Evolutionary conservation across 1,140 invertebrate genomes (phyloP).

Genomic region (Trichonephila clavipes): DNA sequence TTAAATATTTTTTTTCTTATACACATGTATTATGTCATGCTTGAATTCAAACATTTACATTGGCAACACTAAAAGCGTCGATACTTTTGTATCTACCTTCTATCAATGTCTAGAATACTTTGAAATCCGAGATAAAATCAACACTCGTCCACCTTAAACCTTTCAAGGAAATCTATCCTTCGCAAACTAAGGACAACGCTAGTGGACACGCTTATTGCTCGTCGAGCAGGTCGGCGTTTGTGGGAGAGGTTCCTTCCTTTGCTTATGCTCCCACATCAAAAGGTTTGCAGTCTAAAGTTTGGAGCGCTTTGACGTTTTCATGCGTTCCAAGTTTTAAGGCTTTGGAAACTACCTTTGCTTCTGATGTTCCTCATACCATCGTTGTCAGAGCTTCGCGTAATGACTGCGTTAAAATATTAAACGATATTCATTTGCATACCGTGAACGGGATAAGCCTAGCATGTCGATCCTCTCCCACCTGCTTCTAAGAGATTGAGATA

Average conservation of each 20-base stretch:
- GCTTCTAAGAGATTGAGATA: slow-evolving; percentile 63
- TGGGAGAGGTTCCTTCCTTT: slow-evolving; percentile 27
- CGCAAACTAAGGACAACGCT: not conserved
- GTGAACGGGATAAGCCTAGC: slow-evolving; percentile 33
- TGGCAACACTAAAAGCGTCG: not conserved
- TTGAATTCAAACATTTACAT: too few relatives aligned
- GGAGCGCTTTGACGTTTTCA: slow-evolving; percentile 44
- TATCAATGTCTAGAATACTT: not conserved
- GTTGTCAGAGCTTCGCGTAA: slow-evolving; percentile 37
- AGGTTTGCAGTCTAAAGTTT: slow-evolving; percentile 51
- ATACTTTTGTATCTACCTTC: not conserved
- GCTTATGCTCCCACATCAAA: slow-evolving; percentile 51
- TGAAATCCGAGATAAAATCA: slow-evolving; percentile 36
- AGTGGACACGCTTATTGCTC: slow-evolving; percentile 51
- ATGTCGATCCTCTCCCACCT: slow-evolving; percentile 39
- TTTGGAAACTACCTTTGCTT: slow-evolving; percentile 40
- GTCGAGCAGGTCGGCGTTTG: not conserved
- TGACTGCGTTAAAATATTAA: slow-evolving; percentile 68
- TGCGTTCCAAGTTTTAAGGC: slow-evolving; percentile 52
- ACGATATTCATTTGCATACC: slow-evolving; percentile 61
- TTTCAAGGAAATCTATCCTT: slow-evolving; percentile 52
- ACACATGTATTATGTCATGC: too few relatives aligned
- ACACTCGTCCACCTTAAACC: not conserved
- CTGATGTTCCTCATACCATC: not conserved
- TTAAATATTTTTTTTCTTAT: too few relatives aligned